Conservation (phyloP, 2,113 vertebrate species). For the Butorides virescens region DNA sequence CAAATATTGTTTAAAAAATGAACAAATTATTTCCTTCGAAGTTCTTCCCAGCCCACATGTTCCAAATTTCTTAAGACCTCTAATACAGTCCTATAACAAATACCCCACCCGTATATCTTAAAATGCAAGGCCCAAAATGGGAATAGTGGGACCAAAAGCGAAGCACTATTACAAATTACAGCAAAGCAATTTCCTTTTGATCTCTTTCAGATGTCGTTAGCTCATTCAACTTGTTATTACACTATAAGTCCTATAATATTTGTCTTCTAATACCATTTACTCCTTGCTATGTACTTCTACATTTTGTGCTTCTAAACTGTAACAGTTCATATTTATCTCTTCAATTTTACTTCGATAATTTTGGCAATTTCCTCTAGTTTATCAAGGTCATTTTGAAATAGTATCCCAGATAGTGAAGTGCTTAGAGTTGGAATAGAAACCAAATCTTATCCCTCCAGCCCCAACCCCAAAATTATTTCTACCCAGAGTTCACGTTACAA, state of each 20-base stretch:
- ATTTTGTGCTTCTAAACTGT: not conserved
- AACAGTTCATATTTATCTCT: not conserved
- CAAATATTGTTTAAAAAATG: not conserved
- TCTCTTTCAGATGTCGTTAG: not conserved
- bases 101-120: not conserved
- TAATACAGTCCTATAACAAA: not conserved
- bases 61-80: not conserved
- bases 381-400: not conserved
- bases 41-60: not conserved
- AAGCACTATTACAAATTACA: not conserved
- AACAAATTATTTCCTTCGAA: not conserved
- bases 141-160: not conserved
- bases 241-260: not conserved
- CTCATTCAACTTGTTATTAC: not conserved
- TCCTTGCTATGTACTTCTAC: not conserved
- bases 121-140: not conserved
- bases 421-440: not conserved
- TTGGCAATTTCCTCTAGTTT: not conserved
- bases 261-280: not conserved
- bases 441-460: not conserved
- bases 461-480: not conserved
- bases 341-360: not conserved
- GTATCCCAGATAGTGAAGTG: not conserved
- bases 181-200: not conserved
- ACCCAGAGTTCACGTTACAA: not conserved